Base-by-base conservation (phyloP, 23 tunicate species). In the Oikopleura vanhoeffeni region DNA sequence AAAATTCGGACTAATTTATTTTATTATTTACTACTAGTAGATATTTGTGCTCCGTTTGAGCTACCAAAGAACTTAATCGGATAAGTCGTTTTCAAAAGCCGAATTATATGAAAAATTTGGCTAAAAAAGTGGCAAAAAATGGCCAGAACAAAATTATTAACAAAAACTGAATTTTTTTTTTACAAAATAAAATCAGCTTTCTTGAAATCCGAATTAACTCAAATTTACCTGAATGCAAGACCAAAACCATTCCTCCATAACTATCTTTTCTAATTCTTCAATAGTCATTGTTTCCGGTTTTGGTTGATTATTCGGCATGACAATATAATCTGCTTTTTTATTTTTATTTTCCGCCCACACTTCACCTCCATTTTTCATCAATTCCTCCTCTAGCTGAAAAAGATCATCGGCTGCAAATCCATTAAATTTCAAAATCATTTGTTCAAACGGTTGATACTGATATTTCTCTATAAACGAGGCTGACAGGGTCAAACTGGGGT, bases 191-290 rank as follows among this genome's bases (percentile, higher is more conserved):
- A n/a, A n/a, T n/a, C n/a, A n/a, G n/a, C n/a, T n/a, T n/a, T n/a
- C n/a, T n/a, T n/a, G n/a, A n/a, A n/a, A n/a, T n/a, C n/a, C n/a
- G n/a, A 49, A 24, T 49, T 49, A 24, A 49, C 24, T 49, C 64
- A 30, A 13, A 30, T 71, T 71, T 49, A 71, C 79, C 79, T 71
- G 79, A 24, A 71, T 71, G 32, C 79, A 71, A 2, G 38, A 24
- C 79, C 79, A 71, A 30, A 71, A 71, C 79, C 79, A 71, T 32
- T 71, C 79, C 3, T 13, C 79, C 34, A 71, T 30, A 32, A 71
- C 79, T 4, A 71, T 32, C 34, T 71, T 71, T 2, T 71, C 79
- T 2, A 71, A 38, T 2, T 71, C 38, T 33, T 71, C 79, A 38
- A 30, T 71, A 2, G 34, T 28, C 2, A 71, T 28, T 3, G 79